A percentile compares a stretch with the other conserved stretches of the same genome.
These are phyloP conservation scores for Lysandra coridon DNA, from an alignment of 2,888 invertebrate species.

Conservation along the genomic window DNA sequence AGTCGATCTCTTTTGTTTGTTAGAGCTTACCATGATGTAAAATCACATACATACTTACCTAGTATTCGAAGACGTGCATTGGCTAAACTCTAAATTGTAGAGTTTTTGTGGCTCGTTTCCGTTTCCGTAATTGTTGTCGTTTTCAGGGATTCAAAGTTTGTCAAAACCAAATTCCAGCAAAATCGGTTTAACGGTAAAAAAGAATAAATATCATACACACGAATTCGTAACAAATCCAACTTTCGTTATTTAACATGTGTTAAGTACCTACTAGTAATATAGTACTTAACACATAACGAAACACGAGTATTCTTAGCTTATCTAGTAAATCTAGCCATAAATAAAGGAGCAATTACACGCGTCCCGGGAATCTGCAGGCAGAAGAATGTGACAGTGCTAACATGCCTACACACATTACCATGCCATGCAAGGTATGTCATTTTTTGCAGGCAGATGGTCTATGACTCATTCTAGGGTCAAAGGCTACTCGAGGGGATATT, in stretches of 20 bases:
- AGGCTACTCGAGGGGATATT: not conserved
- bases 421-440: not conserved
- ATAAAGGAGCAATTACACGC: slow-evolving; percentile 13
- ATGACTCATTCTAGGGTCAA: not conserved
- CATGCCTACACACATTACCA: not conserved
- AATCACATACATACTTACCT: not conserved
- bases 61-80: too few relatives aligned
- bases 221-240: too few relatives aligned
- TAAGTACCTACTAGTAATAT: not conserved
- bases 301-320: slow-evolving; percentile 16
- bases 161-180: too few relatives aligned
- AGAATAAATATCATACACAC: too few relatives aligned
- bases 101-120: too few relatives aligned
- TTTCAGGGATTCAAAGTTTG: too few relatives aligned
- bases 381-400: not conserved
- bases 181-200: too few relatives aligned
- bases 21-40: not conserved
- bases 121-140: too few relatives aligned
- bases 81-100: too few relatives aligned
- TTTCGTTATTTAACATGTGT: not conserved
- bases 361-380: not conserved
- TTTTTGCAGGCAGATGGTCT: slow-evolving; percentile 13
- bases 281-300: not conserved
- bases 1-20: not conserved
- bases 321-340: slow-evolving; percentile 31